Evolutionary conservation across 1,140 invertebrate genomes (phyloP), one percentile per base, ranked within the genome.

Genomic region (Vanessa tameamea): DNA sequence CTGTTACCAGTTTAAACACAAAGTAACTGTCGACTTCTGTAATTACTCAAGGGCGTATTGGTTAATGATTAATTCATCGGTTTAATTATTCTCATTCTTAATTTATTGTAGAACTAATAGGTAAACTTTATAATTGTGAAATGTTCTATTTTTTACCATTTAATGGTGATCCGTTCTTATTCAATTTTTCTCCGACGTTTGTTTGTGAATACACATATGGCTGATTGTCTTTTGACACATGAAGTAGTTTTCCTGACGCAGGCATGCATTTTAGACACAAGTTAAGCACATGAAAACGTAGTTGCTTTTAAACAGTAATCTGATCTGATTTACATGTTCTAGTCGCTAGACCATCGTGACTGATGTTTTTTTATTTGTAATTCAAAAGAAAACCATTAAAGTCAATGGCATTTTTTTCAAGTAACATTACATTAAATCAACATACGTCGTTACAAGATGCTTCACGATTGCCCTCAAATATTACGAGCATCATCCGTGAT

Each of bases 401-500:
- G 14, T 37, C n/a, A 31, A 31, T 31, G 26, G 20, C 11, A 57
- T 57, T 57, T 26, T 57, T 23, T 43, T 31, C 3, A 43, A 43
- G 15, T 61, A 61, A 55, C 47, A 20, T 43, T 15, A 53, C 57
- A 48, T 47, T 23, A 50, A 63, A 61, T 61, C 47, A 63, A 61
- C 47, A 64, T 15, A 64, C 69, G 20, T 72, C 57, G 43, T 66
- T 69, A 59, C 53, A 61, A 55, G 48, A 26, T 61, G 57, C 64
- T 14, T 51, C 74, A 76, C 75, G 71, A 75, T 78, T 77, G 69
- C 68, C 76, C 72, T 69, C 50, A 73, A 73, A 70, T 76, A 70
- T 76, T 75, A 69, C 69, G 69, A 73, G 73, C 47, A 67, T 65
- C 64, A 73, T 66, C 55, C 47, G 57, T 53, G 43, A 63, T 73